Evolutionary conservation across 2,888 invertebrate species (phyloP).

Genomic region (Caenorhabditis sp.): DNA sequence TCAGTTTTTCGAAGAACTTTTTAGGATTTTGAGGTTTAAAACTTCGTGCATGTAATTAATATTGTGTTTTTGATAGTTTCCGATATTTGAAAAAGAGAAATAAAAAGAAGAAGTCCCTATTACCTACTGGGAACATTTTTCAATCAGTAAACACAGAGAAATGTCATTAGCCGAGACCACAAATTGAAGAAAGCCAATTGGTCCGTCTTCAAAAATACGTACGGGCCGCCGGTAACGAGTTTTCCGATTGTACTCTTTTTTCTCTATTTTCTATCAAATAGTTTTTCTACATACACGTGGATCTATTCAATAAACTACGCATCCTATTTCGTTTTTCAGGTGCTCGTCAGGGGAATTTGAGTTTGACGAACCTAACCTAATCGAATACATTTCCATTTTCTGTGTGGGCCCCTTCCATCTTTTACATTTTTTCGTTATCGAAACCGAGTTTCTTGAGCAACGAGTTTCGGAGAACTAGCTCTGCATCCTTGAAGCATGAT

Average conservation of each 20-base stretch:
- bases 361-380: conserved; percentile 54
- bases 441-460: conserved; percentile 21
- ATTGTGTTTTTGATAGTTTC: conserved; percentile 33
- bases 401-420: conserved; percentile 6
- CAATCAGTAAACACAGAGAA: not conserved
- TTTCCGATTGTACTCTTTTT: conserved; percentile 9
- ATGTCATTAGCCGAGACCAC: not conserved
- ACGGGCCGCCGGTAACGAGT: conserved; percentile 11
- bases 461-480: conserved; percentile 28
- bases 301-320: conserved; percentile 35
- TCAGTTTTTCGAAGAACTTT: conserved; percentile 23
- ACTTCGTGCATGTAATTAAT: conserved; percentile 3
- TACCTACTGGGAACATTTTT: conserved; percentile 5
- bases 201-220: not conserved
- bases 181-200: conserved; percentile 8
- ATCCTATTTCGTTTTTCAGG: conserved; percentile 33
- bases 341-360: conserved; percentile 36
- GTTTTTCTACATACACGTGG: not conserved
- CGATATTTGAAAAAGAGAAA: conserved; percentile 2
- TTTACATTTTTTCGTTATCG: conserved; percentile 50
- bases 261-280: not conserved
- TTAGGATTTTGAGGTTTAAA: not conserved
- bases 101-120: not conserved
- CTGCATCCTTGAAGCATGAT: conserved; percentile 53
- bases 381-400: conserved; percentile 50